Conservation (phyloP, 2,113 vertebrate species). For the Pimephales promelas region DNA sequence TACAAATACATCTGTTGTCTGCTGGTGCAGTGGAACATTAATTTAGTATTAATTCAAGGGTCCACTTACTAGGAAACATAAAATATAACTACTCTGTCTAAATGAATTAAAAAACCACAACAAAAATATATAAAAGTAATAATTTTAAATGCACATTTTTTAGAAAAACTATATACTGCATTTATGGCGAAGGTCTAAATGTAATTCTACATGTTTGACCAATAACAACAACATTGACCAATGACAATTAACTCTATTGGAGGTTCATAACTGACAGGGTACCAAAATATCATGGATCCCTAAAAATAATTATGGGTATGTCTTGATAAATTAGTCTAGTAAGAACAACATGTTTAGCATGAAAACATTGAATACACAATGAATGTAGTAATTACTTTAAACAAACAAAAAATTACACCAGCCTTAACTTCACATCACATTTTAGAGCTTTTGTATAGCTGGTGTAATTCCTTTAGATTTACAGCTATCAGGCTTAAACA, state of each 20-base stretch:
- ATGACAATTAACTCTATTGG: not conserved
- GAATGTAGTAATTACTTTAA: not conserved
- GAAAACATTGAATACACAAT: not conserved
- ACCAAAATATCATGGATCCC: not conserved
- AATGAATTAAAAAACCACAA: not conserved
- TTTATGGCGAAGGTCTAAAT: not conserved
- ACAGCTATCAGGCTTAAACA: not conserved
- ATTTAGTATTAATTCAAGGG: not conserved
- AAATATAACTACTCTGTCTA: not conserved
- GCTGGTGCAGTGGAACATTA: not conserved
- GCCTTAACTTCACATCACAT: conserved; percentile 6
- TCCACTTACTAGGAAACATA: not conserved
- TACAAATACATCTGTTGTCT: not conserved
- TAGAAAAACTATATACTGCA: not conserved
- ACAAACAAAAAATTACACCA: not conserved
- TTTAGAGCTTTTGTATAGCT: not conserved
- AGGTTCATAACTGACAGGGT: not conserved
- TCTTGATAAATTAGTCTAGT: not conserved
- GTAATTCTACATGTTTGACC: too few relatives aligned
- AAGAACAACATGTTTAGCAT: not conserved
- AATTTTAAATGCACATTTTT: not conserved
- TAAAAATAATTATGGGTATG: not conserved
- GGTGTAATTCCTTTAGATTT: not conserved
- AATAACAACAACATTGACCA: not conserved
- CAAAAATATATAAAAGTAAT: not conserved